phyloP scores from a whole-genome alignment of 2,888 invertebrate genomes.

The Bugulina stolonifera region DNA sequence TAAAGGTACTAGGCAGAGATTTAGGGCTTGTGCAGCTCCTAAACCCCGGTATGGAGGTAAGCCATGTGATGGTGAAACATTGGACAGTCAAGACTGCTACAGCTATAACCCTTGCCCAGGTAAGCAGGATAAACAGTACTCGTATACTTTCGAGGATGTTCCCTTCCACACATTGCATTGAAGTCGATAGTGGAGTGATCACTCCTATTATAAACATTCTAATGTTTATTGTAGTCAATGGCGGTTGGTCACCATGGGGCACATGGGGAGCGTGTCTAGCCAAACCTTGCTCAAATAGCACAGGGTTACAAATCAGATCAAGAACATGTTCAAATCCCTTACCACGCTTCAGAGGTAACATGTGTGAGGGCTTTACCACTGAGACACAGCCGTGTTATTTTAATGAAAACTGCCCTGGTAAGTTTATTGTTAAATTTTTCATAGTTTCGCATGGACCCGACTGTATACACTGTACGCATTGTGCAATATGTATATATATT shows the following conservation, averaged over 20 bases:
- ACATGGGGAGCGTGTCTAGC: slow-evolving; percentile 3
- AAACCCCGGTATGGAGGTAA: background rate
- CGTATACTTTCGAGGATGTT: too few relatives aligned
- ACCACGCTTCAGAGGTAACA: slow-evolving; percentile 18
- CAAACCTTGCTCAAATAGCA: slow-evolving; percentile 6
- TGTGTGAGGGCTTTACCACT: slow-evolving; percentile 17
- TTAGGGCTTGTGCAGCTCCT: background rate
- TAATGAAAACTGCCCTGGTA: slow-evolving; percentile 15
- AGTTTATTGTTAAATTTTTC: too few relatives aligned
- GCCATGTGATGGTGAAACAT: background rate
- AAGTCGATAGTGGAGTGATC: too few relatives aligned
- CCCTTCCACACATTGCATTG: too few relatives aligned
- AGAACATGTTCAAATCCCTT: slow-evolving; percentile 25
- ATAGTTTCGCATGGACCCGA: too few relatives aligned
- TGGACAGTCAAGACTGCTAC: slow-evolving; percentile 2
- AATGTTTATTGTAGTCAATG: slow-evolving; percentile 3
- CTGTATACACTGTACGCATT: too few relatives aligned
- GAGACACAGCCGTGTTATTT: background rate
- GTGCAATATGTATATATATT: too few relatives aligned
- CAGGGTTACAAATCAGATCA: slow-evolving; percentile 8
- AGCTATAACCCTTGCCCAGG: slow-evolving; percentile 13
- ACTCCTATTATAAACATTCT: too few relatives aligned
- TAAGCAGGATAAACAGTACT: too few relatives aligned
- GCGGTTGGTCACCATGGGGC: background rate
- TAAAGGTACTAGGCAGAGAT: background rate